phyloP scores from a whole-genome alignment of 2,113 vertebrate genomes.

The Coptodon rendalli region DNA sequence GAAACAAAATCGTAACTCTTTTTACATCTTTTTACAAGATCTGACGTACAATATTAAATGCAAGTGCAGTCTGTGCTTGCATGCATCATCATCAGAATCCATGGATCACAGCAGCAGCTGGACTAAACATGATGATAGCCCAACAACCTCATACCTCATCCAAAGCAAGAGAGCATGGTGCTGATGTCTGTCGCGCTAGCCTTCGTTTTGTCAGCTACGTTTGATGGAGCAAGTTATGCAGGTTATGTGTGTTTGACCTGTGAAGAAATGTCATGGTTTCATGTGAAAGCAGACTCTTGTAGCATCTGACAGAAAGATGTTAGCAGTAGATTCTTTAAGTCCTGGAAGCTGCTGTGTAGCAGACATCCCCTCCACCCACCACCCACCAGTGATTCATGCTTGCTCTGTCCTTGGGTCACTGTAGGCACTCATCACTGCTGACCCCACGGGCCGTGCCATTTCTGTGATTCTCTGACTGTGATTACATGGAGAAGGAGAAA shows the following conservation, averaged over 20 bases:
- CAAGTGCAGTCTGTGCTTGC: background rate
- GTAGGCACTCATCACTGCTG: background rate
- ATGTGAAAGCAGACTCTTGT: background rate
- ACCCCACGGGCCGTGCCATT: background rate
- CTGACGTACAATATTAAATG: background rate
- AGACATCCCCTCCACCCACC: background rate
- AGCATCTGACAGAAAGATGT: background rate
- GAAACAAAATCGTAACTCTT: background rate
- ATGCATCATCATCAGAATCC: background rate
- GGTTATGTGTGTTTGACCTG: background rate
- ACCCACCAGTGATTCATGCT: background rate
- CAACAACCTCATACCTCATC: background rate
- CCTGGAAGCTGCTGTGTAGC: background rate
- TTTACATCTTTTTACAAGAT: background rate
- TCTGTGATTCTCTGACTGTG: background rate
- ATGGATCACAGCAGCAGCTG: background rate
- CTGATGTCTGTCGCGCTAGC: background rate
- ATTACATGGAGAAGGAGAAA: background rate
- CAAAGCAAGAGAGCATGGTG: accelerated
- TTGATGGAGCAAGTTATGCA: background rate
- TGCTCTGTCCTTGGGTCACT: background rate
- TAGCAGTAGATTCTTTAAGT: background rate
- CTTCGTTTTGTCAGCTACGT: background rate
- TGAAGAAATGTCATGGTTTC: background rate
- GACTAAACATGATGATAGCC: background rate